phyloP scores from a whole-genome alignment of 2,888 invertebrate species.

The Meta bourneti region DNA sequence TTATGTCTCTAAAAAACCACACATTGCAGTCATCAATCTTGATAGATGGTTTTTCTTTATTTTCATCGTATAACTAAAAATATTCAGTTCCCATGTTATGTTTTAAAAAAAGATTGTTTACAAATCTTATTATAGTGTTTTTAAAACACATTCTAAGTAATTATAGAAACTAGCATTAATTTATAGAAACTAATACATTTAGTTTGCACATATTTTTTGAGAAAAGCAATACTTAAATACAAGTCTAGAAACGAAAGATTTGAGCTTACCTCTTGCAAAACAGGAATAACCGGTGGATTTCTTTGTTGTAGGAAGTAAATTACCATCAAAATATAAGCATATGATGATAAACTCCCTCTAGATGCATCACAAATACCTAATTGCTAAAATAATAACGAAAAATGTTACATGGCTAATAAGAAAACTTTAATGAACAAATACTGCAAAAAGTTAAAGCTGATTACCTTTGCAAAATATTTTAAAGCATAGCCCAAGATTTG shows the following conservation, averaged over 20 bases:
- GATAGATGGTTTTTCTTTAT: constrained; percentile 78
- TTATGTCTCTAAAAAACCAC: constrained; percentile 82
- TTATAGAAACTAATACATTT: neutral
- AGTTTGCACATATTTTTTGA: neutral
- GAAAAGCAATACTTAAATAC: neutral
- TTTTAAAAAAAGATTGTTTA: neutral
- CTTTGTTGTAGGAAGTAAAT: constrained; percentile 84
- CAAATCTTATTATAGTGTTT: no score
- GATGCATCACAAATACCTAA: constrained; percentile 85
- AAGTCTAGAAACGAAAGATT: neutral
- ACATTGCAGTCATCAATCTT: constrained; percentile 83
- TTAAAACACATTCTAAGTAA: neutral
- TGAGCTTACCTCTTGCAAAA: constrained; percentile 83
- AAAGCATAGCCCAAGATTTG: constrained; percentile 82
- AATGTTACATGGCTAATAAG: neutral
- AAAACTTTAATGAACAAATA: neutral
- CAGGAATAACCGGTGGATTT: constrained; percentile 84
- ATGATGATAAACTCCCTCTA: constrained; percentile 84
- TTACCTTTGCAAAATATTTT: constrained; percentile 83
- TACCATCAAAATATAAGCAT: constrained; percentile 84
- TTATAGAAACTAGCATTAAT: neutral
- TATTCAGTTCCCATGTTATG: neutral
- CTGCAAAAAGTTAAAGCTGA: neutral
- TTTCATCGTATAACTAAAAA: constrained; percentile 48
- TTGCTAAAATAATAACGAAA: constrained; percentile 78